A percentile compares a stretch with the other conserved stretches of the same genome.
phyloP scores from a whole-genome alignment of 2,797 vertebrate genomes.

The Myoxocephalus aenaeus region DNA sequence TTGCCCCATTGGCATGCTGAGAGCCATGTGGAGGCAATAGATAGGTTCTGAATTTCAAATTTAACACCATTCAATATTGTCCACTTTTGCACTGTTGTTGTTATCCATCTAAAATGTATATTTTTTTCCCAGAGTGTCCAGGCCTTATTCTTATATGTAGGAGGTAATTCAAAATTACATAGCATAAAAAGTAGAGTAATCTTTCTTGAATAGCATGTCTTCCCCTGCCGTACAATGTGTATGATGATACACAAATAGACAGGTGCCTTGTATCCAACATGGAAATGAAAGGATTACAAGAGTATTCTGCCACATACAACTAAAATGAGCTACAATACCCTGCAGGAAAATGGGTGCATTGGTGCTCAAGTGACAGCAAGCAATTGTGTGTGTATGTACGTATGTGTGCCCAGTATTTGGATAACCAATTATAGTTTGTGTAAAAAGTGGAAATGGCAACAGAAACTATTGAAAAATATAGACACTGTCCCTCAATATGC shows the following conservation, averaged over 20 bases:
- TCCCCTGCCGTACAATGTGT: slow-evolving; percentile 18
- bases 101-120: background rate
- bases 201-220: background rate
- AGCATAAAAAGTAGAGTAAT: slow-evolving; percentile 23
- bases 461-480: background rate
- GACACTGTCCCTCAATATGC: background rate
- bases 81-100: background rate
- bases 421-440: background rate
- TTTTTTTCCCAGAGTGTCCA: background rate
- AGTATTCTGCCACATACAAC: slow-evolving; percentile 45
- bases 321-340: slow-evolving; percentile 39
- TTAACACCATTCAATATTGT: background rate
- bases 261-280: slow-evolving; percentile 50
- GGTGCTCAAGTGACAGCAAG: slow-evolving; percentile 48
- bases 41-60: too few relatives aligned
- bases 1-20: too few relatives aligned
- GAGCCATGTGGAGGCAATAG: too few relatives aligned
- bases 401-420: background rate
- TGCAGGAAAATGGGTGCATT: slow-evolving; percentile 51
- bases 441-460: background rate
- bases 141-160: too few relatives aligned
- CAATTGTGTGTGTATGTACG: slow-evolving; percentile 5
- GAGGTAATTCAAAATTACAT: slow-evolving; percentile 10
- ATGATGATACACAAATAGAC: slow-evolving; percentile 52
- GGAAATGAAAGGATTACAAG: slow-evolving; percentile 38